Evolutionary conservation across 2,888 invertebrate genomes (phyloP).

Genomic region (Carterocephalus palaemon): DNA sequence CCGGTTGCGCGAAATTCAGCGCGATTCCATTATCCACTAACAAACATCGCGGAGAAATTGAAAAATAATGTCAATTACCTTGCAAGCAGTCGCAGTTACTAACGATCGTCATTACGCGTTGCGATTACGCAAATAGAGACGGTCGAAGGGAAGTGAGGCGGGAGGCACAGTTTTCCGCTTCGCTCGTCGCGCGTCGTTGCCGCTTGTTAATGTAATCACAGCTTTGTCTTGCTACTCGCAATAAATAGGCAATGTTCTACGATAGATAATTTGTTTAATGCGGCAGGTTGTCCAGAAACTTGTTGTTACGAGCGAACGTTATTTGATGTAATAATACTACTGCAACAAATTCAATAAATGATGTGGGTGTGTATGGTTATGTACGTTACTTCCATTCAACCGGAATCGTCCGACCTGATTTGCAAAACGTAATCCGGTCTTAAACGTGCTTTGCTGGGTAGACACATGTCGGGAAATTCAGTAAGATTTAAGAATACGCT

Average conservation of each 20-base stretch:
- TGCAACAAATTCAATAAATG: slow-evolving; percentile 9
- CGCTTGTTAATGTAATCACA: slow-evolving; percentile 63
- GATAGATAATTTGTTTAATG: slow-evolving; percentile 47
- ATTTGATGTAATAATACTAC: not conserved
- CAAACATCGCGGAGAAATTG: slow-evolving; percentile 67
- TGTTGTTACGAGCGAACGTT: slow-evolving; percentile 3
- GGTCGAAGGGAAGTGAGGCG: slow-evolving; percentile 62
- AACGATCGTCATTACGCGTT: slow-evolving; percentile 74
- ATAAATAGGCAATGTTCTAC: slow-evolving; percentile 37
- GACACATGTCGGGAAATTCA: too few species aligned
- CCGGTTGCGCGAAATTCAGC: slow-evolving; percentile 55
- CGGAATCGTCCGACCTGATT: slow-evolving; percentile 10
- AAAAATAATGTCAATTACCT: slow-evolving; percentile 77
- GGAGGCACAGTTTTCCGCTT: slow-evolving; percentile 66
- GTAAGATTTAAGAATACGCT: too few species aligned
- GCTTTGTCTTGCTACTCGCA: slow-evolving; percentile 37
- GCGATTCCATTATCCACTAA: slow-evolving; percentile 65
- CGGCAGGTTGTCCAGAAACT: not conserved
- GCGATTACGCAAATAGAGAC: slow-evolving; percentile 71
- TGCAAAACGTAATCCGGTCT: not conserved
- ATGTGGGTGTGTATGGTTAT: too few species aligned
- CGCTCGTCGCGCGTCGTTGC: slow-evolving; percentile 52
- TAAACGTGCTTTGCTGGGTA: too few species aligned
- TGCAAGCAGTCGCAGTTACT: slow-evolving; percentile 58
- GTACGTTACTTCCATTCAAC: not conserved